Conservation (phyloP, 2,888 invertebrate species). For the Aphrophora alni region DNA sequence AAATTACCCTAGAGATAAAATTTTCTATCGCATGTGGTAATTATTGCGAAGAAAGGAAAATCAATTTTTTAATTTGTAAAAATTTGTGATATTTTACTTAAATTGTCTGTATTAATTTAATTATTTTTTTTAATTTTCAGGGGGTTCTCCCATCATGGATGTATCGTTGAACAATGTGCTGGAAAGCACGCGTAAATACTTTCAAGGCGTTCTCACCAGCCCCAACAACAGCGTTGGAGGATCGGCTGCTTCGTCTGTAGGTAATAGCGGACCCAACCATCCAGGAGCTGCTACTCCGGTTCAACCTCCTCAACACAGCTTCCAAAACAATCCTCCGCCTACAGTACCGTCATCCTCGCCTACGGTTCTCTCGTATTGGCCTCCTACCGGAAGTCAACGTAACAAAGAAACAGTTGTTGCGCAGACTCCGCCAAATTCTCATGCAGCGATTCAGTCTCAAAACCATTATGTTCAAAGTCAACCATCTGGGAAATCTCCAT, state of each 20-base stretch:
- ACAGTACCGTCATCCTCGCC: conserved; percentile 44
- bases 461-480: neutral
- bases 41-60: no score
- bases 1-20: no score
- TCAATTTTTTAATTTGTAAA: no score
- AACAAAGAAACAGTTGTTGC: neutral
- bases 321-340: conserved; percentile 17
- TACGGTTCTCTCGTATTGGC: conserved; percentile 46
- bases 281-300: conserved; percentile 50
- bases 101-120: no score
- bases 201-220: conserved; percentile 64
- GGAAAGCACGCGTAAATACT: conserved; percentile 84
- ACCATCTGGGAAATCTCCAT: neutral
- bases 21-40: no score
- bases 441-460: neutral
- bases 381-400: conserved; percentile 43
- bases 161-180: conserved; percentile 79
- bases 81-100: no score
- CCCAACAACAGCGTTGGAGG: conserved; percentile 36
- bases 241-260: neutral
- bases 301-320: conserved; percentile 31
- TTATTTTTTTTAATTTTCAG: neutral
- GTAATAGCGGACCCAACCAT: conserved; percentile 47
- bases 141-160: conserved; percentile 63
- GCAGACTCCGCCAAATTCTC: conserved; percentile 10